Conservation (phyloP, 1,140 invertebrate species). For the Liolophura sinensis region DNA sequence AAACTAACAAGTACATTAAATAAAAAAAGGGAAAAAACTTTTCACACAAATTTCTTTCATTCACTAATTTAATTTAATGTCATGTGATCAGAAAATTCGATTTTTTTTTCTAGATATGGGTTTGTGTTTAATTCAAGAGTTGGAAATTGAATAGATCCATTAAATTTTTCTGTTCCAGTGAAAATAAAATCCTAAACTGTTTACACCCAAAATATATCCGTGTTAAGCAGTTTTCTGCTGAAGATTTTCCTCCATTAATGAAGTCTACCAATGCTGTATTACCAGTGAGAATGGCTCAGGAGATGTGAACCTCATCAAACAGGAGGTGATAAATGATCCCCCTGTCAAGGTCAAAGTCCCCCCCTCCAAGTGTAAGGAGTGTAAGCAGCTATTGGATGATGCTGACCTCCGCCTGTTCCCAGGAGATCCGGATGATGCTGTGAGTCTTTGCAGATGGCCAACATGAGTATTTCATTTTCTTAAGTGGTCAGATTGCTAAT, state of each 20-base stretch:
- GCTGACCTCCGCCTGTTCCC: slow-evolving; percentile 70
- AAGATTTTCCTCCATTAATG: slow-evolving; percentile 5
- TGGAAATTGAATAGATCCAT: too few relatives aligned
- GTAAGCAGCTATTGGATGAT: slow-evolving; percentile 69
- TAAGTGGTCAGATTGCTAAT: too few relatives aligned
- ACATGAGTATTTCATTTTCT: too few relatives aligned
- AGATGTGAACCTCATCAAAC: not conserved
- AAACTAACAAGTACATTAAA: too few relatives aligned
- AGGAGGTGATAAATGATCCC: slow-evolving; percentile 9
- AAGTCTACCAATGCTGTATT: not conserved
- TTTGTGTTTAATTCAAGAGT: too few relatives aligned
- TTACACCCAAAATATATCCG: slow-evolving; percentile 2
- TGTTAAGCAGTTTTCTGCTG: not conserved
- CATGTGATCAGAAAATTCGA: too few relatives aligned
- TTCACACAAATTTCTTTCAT: too few relatives aligned
- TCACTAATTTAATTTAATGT: too few relatives aligned
- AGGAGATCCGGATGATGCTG: slow-evolving; percentile 74
- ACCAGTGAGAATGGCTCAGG: not conserved
- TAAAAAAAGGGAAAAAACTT: too few relatives aligned
- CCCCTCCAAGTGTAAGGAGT: slow-evolving; percentile 57
- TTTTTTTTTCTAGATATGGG: too few relatives aligned
- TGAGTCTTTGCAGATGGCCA: slow-evolving; percentile 21
- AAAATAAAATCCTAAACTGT: not conserved
- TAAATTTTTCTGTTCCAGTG: not conserved
- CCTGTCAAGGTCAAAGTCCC: slow-evolving; percentile 8